phyloP scores from a whole-genome alignment of 2,888 invertebrate genomes.

The Caenorhabditis plicata region DNA sequence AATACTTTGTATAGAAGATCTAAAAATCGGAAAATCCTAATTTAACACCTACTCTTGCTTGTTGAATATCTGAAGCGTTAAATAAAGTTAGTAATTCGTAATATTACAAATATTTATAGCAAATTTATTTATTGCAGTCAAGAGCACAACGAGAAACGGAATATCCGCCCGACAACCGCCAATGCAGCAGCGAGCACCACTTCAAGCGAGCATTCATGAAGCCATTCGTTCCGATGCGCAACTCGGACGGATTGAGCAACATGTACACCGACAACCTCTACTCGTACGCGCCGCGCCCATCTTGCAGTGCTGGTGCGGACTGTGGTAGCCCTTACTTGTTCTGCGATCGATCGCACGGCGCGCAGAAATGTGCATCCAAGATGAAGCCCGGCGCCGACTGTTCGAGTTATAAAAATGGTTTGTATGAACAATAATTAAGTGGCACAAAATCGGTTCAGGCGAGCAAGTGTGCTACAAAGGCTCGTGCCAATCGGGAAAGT shows the following conservation, averaged over 20 bases:
- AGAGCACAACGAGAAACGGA: conserved; percentile 44
- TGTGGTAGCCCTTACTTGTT: conserved; percentile 55
- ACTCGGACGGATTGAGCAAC: conserved; percentile 56
- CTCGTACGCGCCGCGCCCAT: conserved; percentile 53
- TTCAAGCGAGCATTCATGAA: conserved; percentile 47
- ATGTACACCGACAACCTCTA: conserved; percentile 60
- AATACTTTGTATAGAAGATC: no score
- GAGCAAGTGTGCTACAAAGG: conserved; percentile 55
- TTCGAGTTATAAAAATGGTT: conserved; percentile 39
- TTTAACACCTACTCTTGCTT: not conserved
- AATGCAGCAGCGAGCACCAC: conserved; percentile 44
- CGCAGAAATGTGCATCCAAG: conserved; percentile 54
- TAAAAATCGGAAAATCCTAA: not conserved
- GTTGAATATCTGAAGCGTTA: not conserved
- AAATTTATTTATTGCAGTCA: conserved; percentile 26
- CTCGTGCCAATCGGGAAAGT: conserved; percentile 49
- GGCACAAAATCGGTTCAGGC: no score
- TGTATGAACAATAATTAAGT: no score
- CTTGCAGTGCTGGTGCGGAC: conserved; percentile 38
- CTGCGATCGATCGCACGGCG: conserved; percentile 53
- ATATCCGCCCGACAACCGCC: conserved; percentile 47
- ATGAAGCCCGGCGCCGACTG: conserved; percentile 56
- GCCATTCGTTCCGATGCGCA: conserved; percentile 55
- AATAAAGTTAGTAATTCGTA: conserved; percentile 1
- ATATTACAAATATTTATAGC: not conserved